Conservation (phyloP, 2,797 vertebrate genomes). For the Danionella dracula region DNA sequence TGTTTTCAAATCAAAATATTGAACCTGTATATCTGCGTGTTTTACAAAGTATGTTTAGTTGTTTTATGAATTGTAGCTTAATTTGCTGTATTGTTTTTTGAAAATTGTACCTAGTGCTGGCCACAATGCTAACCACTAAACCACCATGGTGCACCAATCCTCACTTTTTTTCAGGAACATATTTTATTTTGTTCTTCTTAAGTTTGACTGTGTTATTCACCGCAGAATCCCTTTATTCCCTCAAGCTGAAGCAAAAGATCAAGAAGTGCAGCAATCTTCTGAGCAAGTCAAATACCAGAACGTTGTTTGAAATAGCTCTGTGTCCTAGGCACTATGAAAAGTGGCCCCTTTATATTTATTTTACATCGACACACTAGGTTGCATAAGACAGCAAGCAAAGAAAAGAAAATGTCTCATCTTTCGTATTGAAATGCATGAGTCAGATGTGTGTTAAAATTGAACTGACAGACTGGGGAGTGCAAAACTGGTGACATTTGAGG, state of each 20-base stretch:
- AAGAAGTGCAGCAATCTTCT: background rate
- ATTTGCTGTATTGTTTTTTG: no score
- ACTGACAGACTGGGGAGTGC: constrained; percentile 63
- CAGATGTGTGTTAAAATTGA: constrained; percentile 64
- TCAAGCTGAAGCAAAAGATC: background rate
- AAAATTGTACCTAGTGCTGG: no score
- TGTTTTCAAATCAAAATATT: no score
- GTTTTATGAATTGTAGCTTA: no score
- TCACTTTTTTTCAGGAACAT: background rate
- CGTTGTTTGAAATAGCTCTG: background rate
- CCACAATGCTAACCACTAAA: no score
- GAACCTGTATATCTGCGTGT: no score
- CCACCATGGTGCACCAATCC: no score
- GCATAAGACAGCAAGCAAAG: constrained; percentile 33
- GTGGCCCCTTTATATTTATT: background rate
- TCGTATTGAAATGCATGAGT: constrained; percentile 54
- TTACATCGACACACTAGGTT: background rate
- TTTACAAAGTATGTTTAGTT: no score
- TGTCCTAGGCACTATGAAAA: background rate
- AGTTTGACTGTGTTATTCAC: background rate
- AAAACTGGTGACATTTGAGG: constrained; percentile 68
- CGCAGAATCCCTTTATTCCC: background rate
- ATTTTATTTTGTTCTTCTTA: no score
- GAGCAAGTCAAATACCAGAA: background rate
- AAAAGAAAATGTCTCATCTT: constrained; percentile 47